Base-by-base conservation (phyloP, 2,113 vertebrate species). In the Mobula birostris region DNA sequence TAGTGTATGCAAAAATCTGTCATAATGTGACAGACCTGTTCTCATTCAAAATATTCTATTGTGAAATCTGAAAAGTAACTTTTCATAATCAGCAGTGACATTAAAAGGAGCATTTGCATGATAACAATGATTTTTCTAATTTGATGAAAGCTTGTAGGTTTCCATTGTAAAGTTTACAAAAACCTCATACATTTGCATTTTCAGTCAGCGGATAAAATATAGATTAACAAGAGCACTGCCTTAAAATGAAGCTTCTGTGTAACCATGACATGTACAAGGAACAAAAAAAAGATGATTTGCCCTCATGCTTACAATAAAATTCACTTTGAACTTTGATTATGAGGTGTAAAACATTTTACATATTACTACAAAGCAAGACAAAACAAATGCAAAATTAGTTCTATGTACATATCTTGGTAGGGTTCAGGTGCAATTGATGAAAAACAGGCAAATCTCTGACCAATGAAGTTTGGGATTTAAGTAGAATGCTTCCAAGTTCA, bases 61-160 rank as follows among this genome's bases (percentile, higher is more conserved):
- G 97, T 97, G 97, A 97, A 97, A 96, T 95, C 96, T 96, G 97
- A 94, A 87, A 97, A 97, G 97, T 98, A 98, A 98, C 97, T 97
- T 97, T 96, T 96, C 95, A 95, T 98, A 99, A 99, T 98, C 98
- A 98, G 97, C 96, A 96, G 98, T 97, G 97, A 98, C 98, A 99
- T 98, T 97, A 98, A 98, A 97, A 97, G 97, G 96, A 94, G 96
- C 95, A 94, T 94, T 96, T 96, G 95, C 98, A 97, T 97, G 97
- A 48, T 97, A 98, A 98, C 98, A 99, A 99, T 98, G 96, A 97
- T 98, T 97, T 98, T 97, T 98, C 98, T 99, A 98, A 98, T 98
- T 98, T 98, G 98, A 99, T 98, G 98, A 98, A 97, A 98, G 98
- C 98, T 98, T 98, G 98, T 97, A 97, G 98, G 98, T 97, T 96